Conservation (phyloP, 2,113 vertebrate genomes). For the Datnioides undecimradiatus region DNA sequence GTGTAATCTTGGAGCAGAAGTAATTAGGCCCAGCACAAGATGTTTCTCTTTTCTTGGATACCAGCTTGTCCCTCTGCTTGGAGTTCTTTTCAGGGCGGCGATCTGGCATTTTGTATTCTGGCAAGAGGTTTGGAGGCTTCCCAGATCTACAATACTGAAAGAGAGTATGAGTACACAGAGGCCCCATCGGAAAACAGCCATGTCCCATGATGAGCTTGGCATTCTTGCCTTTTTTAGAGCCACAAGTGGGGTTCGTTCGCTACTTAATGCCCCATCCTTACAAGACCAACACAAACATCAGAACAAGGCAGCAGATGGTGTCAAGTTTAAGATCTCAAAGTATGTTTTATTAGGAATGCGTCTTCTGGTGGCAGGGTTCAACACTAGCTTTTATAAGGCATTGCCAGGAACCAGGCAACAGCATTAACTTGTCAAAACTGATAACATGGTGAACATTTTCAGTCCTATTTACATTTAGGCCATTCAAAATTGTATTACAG, state of each 20-base stretch:
- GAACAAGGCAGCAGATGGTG: constrained; percentile 2
- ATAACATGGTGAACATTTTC: no score
- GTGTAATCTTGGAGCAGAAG: constrained; percentile 73
- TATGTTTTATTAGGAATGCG: not conserved
- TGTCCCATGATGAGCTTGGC: constrained; percentile 63
- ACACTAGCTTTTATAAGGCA: no score
- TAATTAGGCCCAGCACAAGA: constrained; percentile 79
- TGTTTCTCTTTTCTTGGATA: constrained; percentile 71
- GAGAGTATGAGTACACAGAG: constrained; percentile 46
- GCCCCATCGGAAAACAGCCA: constrained; percentile 57
- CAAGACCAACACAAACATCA: constrained; percentile 20
- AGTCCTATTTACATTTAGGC: no score
- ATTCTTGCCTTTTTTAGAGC: constrained; percentile 34
- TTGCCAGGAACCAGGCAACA: no score
- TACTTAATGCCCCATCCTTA: constrained; percentile 19
- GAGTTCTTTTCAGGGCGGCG: constrained; percentile 59
- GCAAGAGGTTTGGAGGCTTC: constrained; percentile 70
- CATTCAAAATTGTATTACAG: no score
- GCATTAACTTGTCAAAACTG: no score
- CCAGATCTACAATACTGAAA: constrained; percentile 69
- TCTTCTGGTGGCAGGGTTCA: no score
- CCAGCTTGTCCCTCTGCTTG: constrained; percentile 61
- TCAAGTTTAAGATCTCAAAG: not conserved
- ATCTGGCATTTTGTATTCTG: constrained; percentile 73
- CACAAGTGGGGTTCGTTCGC: constrained; percentile 44